These are phyloP conservation scores for Dunckerocampus dactyliophorus DNA, from an alignment of 2,113 vertebrate species.

Conservation along the genomic window DNA sequence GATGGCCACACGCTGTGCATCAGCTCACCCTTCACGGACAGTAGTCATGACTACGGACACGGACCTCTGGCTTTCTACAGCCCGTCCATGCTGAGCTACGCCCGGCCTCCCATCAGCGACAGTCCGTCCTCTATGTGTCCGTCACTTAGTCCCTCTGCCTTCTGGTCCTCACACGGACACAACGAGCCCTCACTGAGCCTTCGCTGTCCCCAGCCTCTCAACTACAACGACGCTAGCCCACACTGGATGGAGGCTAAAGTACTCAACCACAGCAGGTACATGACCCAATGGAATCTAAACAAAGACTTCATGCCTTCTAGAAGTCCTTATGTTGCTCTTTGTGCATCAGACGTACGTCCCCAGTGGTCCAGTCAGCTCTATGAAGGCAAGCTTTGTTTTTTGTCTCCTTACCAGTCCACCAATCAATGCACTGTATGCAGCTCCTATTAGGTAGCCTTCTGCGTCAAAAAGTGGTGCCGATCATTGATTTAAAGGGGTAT, in stretches of 20 bases:
- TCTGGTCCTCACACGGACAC: slow-evolving; percentile 80
- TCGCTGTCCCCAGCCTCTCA: slow-evolving; percentile 79
- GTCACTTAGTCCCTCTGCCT: slow-evolving; percentile 71
- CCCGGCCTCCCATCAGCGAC: slow-evolving; percentile 65
- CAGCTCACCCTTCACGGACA: slow-evolving; percentile 83
- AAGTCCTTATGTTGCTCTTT: background rate
- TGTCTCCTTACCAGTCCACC: no score
- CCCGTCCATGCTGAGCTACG: slow-evolving; percentile 78
- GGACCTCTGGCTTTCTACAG: slow-evolving; percentile 79
- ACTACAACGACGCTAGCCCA: slow-evolving; percentile 75
- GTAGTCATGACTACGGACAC: slow-evolving; percentile 71
- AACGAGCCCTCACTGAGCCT: slow-evolving; percentile 75
- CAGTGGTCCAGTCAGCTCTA: no score
- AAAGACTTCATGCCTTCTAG: no score
- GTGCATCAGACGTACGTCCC: background rate
- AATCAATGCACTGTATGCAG: no score
- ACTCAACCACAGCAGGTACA: slow-evolving; percentile 69
- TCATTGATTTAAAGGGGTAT: no score
- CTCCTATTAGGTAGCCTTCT: no score
- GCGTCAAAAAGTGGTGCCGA: no score
- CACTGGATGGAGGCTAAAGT: slow-evolving; percentile 81
- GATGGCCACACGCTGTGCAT: slow-evolving; percentile 81
- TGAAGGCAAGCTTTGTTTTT: no score
- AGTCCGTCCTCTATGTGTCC: slow-evolving; percentile 59
- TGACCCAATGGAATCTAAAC: background rate